phyloP scores from a whole-genome alignment of 2,797 vertebrate genomes.

The Capromys pilorides region DNA sequence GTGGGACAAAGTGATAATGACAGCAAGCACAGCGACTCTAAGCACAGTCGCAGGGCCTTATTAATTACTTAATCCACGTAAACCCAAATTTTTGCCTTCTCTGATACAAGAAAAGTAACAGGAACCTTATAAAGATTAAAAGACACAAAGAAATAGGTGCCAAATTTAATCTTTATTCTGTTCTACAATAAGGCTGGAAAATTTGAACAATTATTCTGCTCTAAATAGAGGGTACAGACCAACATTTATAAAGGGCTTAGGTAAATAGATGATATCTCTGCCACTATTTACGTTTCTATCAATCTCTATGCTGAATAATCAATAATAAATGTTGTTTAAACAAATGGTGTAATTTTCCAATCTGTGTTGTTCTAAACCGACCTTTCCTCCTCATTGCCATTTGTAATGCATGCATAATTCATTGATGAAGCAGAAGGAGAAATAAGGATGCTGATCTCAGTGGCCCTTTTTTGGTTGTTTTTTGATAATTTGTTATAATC shows the following conservation, averaged over 20 bases:
- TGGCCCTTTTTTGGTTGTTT: slow-evolving; percentile 75
- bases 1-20: not conserved
- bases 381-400: slow-evolving; percentile 70
- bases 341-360: slow-evolving; percentile 77
- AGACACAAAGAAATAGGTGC: not conserved
- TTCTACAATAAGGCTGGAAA: slow-evolving; percentile 1
- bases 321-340: slow-evolving; percentile 80
- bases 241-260: slow-evolving; percentile 56
- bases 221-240: slow-evolving; percentile 28
- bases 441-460: slow-evolving; percentile 69
- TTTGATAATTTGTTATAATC: slow-evolving; percentile 75
- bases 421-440: slow-evolving; percentile 73
- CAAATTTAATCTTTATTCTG: slow-evolving; percentile 26
- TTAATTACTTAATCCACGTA: not conserved
- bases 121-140: not conserved
- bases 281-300: slow-evolving; percentile 74
- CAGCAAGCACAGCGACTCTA: not conserved
- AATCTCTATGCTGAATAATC: slow-evolving; percentile 72
- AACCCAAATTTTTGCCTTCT: not conserved
- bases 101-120: not conserved
- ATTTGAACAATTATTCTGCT: slow-evolving; percentile 48
- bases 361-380: slow-evolving; percentile 75
- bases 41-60: not conserved
- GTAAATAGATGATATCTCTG: slow-evolving; percentile 67
- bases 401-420: slow-evolving; percentile 77